Percentiles rank a stretch among this genome's conserved stretches.
Evolutionary conservation across 2,888 invertebrate species (phyloP).

Genomic region (Atherix ibis): DNA sequence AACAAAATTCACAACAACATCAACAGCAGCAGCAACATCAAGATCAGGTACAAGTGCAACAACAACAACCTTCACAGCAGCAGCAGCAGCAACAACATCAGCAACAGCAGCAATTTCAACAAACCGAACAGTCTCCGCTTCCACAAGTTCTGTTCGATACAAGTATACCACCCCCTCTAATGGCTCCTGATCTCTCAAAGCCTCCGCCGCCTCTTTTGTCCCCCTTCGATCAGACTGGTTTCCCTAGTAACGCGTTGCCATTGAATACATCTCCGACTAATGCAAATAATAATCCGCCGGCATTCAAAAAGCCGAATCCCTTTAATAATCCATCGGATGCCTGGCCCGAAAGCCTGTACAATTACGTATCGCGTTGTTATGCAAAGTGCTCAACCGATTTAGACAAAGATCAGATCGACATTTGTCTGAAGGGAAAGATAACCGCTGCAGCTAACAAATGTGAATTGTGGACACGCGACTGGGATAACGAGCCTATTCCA

Average conservation of each 20-base stretch:
- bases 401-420: slow-evolving; percentile 89
- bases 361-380: slow-evolving; percentile 86
- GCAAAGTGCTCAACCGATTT: slow-evolving; percentile 73
- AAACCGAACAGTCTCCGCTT: no score
- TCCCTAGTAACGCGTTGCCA: background rate
- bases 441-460: slow-evolving; percentile 79
- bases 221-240: no score
- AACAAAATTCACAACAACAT: slow-evolving; percentile 18
- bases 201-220: slow-evolving; percentile 26
- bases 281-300: slow-evolving; percentile 8
- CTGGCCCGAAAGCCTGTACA: slow-evolving; percentile 66
- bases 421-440: slow-evolving; percentile 85
- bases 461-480: slow-evolving; percentile 78
- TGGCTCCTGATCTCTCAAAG: slow-evolving; percentile 23
- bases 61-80: slow-evolving; percentile 30
- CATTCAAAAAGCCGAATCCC: slow-evolving; percentile 26
- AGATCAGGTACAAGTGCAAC: slow-evolving; percentile 15
- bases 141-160: slow-evolving; percentile 12
- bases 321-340: slow-evolving; percentile 45
- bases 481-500: slow-evolving; percentile 88
- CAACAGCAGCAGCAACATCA: slow-evolving; percentile 25
- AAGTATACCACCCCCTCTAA: slow-evolving; percentile 30
- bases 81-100: slow-evolving; percentile 20
- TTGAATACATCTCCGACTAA: background rate
- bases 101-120: background rate